Conservation (phyloP, 1,140 invertebrate genomes). For the Neotoxoptera formosana region DNA sequence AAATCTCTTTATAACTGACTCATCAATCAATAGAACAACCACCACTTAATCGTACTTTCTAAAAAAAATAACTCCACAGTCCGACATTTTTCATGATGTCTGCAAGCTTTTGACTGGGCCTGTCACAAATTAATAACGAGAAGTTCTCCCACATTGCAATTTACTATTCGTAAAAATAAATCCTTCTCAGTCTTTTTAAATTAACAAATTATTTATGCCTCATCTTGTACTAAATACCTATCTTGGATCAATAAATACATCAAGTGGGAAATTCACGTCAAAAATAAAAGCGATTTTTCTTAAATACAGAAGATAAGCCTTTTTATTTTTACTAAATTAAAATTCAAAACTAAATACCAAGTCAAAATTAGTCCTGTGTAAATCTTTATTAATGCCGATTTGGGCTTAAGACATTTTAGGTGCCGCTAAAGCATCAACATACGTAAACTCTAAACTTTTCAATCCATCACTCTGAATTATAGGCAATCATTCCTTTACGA, state of each 20-base stretch:
- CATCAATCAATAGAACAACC: neutral
- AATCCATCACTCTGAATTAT: neutral
- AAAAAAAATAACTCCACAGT: neutral
- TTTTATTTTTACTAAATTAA: neutral
- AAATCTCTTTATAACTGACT: neutral
- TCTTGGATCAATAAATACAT: neutral
- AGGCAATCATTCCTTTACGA: neutral
- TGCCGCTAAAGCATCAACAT: neutral
- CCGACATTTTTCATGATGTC: neutral
- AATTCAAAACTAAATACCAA: neutral
- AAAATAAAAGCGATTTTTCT: no score
- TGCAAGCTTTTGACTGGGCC: neutral
- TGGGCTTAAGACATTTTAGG: neutral
- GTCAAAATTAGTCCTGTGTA: neutral
- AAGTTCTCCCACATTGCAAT: neutral
- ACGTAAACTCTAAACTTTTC: neutral
- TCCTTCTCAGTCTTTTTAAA: neutral
- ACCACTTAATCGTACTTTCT: neutral
- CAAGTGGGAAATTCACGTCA: rapidly evolving
- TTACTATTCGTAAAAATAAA: neutral
- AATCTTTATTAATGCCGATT: neutral
- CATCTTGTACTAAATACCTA: neutral
- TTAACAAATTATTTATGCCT: neutral
- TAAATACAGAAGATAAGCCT: no score
- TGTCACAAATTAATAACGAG: neutral